Evolutionary conservation across 1,140 invertebrate genomes (phyloP).

Genomic region (Papilio machaon): DNA sequence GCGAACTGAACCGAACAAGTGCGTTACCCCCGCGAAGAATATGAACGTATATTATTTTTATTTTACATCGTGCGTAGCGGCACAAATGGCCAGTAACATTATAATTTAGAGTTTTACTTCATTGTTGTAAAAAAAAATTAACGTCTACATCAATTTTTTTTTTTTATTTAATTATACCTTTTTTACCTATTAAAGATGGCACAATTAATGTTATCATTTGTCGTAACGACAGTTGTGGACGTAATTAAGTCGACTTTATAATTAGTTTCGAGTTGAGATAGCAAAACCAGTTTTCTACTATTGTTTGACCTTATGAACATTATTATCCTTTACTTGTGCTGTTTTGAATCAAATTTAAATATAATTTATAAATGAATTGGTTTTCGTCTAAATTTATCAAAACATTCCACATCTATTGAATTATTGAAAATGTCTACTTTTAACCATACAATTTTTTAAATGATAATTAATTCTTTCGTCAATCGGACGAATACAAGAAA

Average conservation of each 20-base stretch:
- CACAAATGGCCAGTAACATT: constrained; percentile 40
- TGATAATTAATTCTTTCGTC: too few species aligned
- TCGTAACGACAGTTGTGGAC: constrained; percentile 35
- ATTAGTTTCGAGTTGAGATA: constrained; percentile 47
- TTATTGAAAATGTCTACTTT: neutral
- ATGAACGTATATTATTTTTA: constrained; percentile 68
- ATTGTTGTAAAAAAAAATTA: constrained; percentile 22
- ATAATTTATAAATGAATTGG: neutral
- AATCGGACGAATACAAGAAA: neutral
- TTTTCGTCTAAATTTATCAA: neutral
- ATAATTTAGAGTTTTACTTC: constrained; percentile 25
- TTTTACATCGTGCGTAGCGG: constrained; percentile 61
- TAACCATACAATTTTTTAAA: neutral
- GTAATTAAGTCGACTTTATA: constrained; percentile 33
- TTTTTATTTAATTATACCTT: neutral
- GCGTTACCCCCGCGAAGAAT: constrained; percentile 79
- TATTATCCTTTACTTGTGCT: neutral
- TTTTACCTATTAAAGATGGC: constrained; percentile 23
- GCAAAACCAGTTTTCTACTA: constrained; percentile 40
- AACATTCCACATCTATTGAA: neutral
- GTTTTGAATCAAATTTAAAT: constrained; percentile 6
- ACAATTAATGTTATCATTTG: constrained; percentile 40
- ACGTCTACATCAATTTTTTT: neutral
- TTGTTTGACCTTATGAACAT: constrained; percentile 17
- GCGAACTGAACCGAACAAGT: constrained; percentile 71